Evolutionary conservation across 2,888 invertebrate species (phyloP).

Genomic region (Kuschelorhynchus macadamiae): DNA sequence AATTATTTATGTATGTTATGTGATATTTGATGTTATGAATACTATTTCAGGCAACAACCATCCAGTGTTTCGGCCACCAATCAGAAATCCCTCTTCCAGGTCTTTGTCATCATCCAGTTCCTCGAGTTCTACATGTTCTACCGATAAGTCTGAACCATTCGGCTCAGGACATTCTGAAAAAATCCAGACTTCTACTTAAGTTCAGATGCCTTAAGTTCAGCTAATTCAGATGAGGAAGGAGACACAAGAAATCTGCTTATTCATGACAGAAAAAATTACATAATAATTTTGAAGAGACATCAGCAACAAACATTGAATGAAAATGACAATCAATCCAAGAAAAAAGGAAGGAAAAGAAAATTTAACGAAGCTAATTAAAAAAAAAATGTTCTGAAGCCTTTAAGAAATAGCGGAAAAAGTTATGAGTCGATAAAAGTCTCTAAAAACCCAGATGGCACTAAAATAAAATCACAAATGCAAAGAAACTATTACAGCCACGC

Average conservation of each 20-base stretch:
- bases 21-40: too few relatives aligned
- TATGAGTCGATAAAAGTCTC: slow-evolving; percentile 23
- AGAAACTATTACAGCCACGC: slow-evolving; percentile 15
- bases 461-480: slow-evolving; percentile 23
- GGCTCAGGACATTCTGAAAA: slow-evolving; percentile 1
- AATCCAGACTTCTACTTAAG: neutral
- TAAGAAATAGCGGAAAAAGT: slow-evolving; percentile 31
- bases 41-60: too few relatives aligned
- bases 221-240: too few relatives aligned
- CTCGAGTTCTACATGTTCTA: too few relatives aligned
- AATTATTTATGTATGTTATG: too few relatives aligned
- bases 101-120: too few relatives aligned
- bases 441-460: slow-evolving; percentile 15
- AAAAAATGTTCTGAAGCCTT: slow-evolving; percentile 8
- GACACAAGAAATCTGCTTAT: too few relatives aligned
- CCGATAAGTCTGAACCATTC: neutral
- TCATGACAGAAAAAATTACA: too few relatives aligned
- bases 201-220: neutral
- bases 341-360: slow-evolving; percentile 7
- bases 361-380: neutral
- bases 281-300: too few relatives aligned
- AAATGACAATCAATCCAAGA: neutral
- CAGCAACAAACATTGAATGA: neutral
- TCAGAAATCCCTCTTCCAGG: too few relatives aligned
- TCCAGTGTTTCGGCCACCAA: too few relatives aligned